These are phyloP conservation scores for Hormaphis cornu DNA, from an alignment of 1,140 invertebrate species.

Conservation along the genomic window DNA sequence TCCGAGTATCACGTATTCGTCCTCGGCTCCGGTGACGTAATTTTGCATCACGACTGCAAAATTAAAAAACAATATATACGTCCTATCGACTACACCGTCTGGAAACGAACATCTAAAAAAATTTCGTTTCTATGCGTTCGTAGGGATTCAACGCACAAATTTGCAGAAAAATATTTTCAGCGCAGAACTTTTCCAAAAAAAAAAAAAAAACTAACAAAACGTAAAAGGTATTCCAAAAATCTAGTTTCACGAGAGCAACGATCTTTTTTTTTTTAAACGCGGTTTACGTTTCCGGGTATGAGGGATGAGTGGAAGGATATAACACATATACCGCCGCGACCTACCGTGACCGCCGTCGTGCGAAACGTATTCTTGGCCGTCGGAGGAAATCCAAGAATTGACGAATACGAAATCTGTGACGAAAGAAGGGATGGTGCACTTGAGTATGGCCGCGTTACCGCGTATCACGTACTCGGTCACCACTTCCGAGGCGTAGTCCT, in stretches of 20 bases:
- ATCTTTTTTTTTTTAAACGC: no score
- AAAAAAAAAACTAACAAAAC: no score
- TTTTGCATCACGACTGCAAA: slow-evolving; percentile 65
- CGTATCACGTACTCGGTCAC: slow-evolving; percentile 87
- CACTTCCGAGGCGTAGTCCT: slow-evolving; percentile 82
- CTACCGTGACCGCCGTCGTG: not conserved
- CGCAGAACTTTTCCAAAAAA: no score
- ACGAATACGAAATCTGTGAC: slow-evolving; percentile 84
- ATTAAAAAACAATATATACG: no score
- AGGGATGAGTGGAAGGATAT: not conserved
- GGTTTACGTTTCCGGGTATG: not conserved
- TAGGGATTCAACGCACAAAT: no score
- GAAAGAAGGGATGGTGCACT: slow-evolving; percentile 86
- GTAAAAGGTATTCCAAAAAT: no score
- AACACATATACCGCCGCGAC: not conserved
- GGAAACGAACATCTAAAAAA: no score
- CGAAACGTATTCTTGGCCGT: slow-evolving; percentile 48
- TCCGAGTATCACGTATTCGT: slow-evolving; percentile 76
- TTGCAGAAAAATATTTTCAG: no score
- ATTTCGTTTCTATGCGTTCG: no score
- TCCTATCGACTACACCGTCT: no score
- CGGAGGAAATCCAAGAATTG: slow-evolving; percentile 76
- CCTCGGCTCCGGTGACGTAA: slow-evolving; percentile 72
- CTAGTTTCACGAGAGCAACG: no score
- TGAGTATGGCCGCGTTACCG: slow-evolving; percentile 82